Conservation (phyloP, 2,888 invertebrate species). For the Oeneis ivallda region DNA sequence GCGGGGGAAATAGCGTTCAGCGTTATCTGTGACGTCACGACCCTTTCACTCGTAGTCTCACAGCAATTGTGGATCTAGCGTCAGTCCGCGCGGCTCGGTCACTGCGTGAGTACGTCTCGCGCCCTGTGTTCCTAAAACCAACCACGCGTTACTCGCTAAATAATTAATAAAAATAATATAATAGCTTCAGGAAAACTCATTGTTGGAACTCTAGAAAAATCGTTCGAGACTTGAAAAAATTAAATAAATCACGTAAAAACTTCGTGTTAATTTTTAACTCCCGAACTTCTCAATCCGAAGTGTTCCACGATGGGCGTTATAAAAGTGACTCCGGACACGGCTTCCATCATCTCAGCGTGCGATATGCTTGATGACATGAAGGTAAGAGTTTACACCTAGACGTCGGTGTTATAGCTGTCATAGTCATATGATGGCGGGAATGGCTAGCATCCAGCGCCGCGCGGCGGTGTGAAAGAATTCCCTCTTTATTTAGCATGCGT, state of each 20-base stretch:
- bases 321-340: conserved; percentile 72
- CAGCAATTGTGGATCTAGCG: conserved; percentile 52
- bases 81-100: conserved; percentile 80
- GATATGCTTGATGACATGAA: conserved; percentile 78
- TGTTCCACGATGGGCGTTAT: conserved; percentile 70
- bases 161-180: conserved; percentile 44
- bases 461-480: conserved; percentile 55
- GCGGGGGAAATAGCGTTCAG: conserved; percentile 61
- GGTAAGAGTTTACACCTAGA: conserved; percentile 48
- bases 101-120: conserved; percentile 73
- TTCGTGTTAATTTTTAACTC: conserved; percentile 60
- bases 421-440: conserved; percentile 54
- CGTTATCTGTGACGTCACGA: conserved; percentile 81
- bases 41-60: conserved; percentile 75
- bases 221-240: conserved; percentile 45
- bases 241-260: conserved; percentile 62
- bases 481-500: conserved; percentile 57
- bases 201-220: conserved; percentile 2
- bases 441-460: conserved; percentile 59
- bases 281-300: conserved; percentile 30
- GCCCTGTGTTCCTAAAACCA: conserved; percentile 66
- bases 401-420: conserved; percentile 44
- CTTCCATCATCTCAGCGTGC: conserved; percentile 71
- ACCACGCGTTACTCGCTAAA: conserved; percentile 64
- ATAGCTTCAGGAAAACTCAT: not conserved